Percentiles rank a stretch among this genome's conserved stretches.
phyloP scores from a whole-genome alignment of 2,888 invertebrate genomes.

The Cantharis rustica region DNA sequence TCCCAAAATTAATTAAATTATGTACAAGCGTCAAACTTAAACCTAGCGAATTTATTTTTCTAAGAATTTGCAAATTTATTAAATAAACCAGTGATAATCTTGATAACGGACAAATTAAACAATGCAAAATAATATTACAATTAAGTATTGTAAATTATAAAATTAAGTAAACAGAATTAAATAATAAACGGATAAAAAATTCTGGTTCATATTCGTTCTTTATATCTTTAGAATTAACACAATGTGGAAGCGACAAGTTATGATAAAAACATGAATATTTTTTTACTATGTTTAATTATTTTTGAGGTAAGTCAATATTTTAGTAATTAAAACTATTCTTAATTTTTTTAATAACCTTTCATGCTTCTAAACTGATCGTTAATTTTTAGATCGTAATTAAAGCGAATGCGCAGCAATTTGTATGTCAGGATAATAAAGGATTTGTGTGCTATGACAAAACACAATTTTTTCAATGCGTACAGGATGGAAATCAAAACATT shows the following conservation, averaged over 20 bases:
- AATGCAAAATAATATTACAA: not conserved
- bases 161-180: not conserved
- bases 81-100: not conserved
- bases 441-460: constrained; percentile 4
- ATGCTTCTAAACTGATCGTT: not conserved
- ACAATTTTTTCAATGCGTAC: constrained; percentile 18
- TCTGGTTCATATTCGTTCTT: not conserved
- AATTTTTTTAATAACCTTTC: not conserved
- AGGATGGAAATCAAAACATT: constrained; percentile 4
- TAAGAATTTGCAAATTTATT: not conserved
- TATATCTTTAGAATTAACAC: not conserved
- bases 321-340: not conserved
- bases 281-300: not conserved
- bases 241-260: not conserved
- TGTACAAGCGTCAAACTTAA: not conserved
- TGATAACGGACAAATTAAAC: not conserved
- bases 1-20: not conserved
- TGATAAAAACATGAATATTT: not conserved
- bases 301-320: not conserved
- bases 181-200: not conserved
- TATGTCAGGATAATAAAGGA: constrained; percentile 10
- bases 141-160: constrained; percentile 1
- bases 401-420: not conserved
- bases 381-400: not conserved
- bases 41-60: not conserved